Evolutionary conservation across 2,888 invertebrate genomes (phyloP).

Genomic region (Brachyopa scutellaris): DNA sequence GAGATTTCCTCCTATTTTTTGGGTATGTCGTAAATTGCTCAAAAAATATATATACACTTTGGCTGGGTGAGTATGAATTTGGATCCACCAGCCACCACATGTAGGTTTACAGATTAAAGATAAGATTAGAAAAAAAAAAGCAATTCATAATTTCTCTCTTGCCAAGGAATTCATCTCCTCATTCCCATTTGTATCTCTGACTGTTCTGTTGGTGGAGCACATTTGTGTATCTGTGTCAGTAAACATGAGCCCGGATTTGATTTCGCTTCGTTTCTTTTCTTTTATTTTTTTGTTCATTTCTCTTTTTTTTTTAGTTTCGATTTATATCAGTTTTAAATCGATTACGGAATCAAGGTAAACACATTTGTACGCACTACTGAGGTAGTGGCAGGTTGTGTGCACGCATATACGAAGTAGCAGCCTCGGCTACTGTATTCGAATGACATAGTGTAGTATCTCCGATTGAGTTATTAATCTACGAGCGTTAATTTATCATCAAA

Average conservation of each 20-base stretch:
- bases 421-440: constrained; percentile 43
- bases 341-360: constrained; percentile 45
- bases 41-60: background rate
- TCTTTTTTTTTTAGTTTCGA: constrained; percentile 23
- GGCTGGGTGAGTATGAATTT: constrained; percentile 28
- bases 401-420: constrained; percentile 1
- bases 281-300: constrained; percentile 3
- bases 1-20: too few species aligned
- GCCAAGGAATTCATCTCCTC: constrained; percentile 16
- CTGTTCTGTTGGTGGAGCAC: background rate
- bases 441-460: constrained; percentile 31
- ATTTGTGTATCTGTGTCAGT: constrained; percentile 39
- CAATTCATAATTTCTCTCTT: constrained; percentile 40
- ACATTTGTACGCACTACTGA: background rate
- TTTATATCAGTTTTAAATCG: constrained; percentile 60
- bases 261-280: constrained; percentile 17
- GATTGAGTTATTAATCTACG: constrained; percentile 16
- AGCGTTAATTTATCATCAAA: constrained; percentile 52
- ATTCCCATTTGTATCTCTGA: constrained; percentile 1
- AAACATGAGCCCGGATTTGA: constrained; percentile 51
- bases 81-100: background rate
- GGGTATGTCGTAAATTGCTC: constrained; percentile 18
- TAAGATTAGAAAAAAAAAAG: constrained; percentile 2
- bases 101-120: constrained; percentile 1
- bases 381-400: background rate